These are phyloP conservation scores for Drosophila cardini DNA, from an alignment of 1,140 invertebrate species.

Conservation along the genomic window DNA sequence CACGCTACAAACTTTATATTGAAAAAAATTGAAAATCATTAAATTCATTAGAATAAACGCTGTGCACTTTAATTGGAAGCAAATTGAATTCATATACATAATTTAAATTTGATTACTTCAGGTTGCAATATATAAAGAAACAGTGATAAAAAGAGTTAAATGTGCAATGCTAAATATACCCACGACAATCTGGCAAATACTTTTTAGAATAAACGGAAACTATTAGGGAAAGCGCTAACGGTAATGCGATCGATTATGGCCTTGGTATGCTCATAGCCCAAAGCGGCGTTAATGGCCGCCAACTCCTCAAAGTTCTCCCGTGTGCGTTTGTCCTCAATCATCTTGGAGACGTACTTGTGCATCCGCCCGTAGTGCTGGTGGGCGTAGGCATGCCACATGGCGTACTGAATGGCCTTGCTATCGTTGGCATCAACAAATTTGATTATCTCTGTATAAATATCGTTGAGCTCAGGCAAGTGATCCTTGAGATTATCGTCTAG, in stretches of 20 bases:
- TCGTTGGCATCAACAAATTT: constrained; percentile 93
- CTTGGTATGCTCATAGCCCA: constrained; percentile 90
- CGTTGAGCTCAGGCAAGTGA: constrained; percentile 87
- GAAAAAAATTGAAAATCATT: too few relatives aligned
- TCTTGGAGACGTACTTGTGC: constrained; percentile 90
- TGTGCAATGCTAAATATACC: constrained; percentile 25
- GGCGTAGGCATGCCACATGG: constrained; percentile 92
- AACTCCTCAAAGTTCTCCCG: constrained; percentile 91
- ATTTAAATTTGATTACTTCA: constrained; percentile 35
- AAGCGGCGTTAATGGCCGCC: constrained; percentile 87
- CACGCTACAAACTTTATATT: too few relatives aligned
- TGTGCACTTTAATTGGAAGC: constrained; percentile 19
- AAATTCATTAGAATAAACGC: too few relatives aligned
- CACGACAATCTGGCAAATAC: neutral
- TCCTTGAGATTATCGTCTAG: constrained; percentile 84
- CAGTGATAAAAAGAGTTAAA: constrained; percentile 47
- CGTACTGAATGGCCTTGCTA: constrained; percentile 90
- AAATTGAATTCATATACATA: constrained; percentile 40
- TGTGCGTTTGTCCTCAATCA: constrained; percentile 91
- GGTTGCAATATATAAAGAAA: constrained; percentile 52
- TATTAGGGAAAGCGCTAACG: constrained; percentile 69
- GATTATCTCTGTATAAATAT: constrained; percentile 89
- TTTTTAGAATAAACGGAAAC: constrained; percentile 79
- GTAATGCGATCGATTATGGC: constrained; percentile 82
- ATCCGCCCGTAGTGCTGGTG: constrained; percentile 92